Conservation (phyloP, 2,113 vertebrate species). For the Tachuris rubrigastra region DNA sequence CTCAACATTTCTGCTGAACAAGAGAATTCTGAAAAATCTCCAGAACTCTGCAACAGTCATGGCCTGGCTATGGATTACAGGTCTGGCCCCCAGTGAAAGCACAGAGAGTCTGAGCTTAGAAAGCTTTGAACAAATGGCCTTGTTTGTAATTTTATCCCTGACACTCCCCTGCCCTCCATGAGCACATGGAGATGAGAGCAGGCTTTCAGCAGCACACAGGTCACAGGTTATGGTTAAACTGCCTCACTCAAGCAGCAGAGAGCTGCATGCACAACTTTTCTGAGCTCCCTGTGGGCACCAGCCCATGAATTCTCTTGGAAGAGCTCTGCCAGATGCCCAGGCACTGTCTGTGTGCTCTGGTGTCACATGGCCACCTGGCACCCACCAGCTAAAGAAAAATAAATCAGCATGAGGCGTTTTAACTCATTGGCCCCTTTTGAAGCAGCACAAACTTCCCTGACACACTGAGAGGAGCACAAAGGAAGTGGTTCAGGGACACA, state of each 20-base stretch:
- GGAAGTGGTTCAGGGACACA: accelerated
- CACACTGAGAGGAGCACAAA: neutral
- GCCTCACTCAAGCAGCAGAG: neutral
- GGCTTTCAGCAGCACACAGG: neutral
- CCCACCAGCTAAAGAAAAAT: neutral
- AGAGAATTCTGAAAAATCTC: neutral
- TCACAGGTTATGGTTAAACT: neutral
- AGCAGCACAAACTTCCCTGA: neutral
- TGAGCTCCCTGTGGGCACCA: neutral
- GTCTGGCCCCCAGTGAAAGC: neutral
- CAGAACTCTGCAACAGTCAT: neutral
- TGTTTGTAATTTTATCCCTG: neutral
- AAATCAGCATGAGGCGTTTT: neutral
- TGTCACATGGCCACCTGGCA: neutral
- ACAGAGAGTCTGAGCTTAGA: neutral
- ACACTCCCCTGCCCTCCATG: neutral
- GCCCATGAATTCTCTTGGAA: neutral
- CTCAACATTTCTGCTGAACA: neutral
- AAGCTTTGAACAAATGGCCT: neutral
- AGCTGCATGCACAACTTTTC: neutral
- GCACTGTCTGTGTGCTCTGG: accelerated
- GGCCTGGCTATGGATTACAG: neutral
- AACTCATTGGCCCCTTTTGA: neutral
- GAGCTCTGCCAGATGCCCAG: neutral
- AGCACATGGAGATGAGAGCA: accelerated